Conservation (phyloP, 2,888 invertebrate species). For the Nemurella pictetii region DNA sequence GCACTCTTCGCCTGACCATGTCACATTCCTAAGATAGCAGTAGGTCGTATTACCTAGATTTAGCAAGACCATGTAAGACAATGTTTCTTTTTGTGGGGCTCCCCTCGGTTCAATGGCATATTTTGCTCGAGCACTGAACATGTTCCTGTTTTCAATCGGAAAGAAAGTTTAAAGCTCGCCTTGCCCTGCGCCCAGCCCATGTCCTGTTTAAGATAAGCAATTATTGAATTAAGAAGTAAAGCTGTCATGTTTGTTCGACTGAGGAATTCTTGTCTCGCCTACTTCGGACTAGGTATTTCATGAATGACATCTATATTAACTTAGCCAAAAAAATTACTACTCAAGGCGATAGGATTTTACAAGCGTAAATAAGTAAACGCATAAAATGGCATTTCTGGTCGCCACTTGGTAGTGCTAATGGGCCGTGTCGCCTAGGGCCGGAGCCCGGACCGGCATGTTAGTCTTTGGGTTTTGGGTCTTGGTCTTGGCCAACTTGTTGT, state of each 20-base stretch:
- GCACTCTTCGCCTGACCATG: neutral
- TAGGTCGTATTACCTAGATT: neutral
- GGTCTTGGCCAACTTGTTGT: too few relatives aligned
- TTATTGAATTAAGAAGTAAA: neutral
- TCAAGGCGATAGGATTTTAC: too few relatives aligned
- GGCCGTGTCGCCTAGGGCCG: too few relatives aligned
- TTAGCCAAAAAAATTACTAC: neutral
- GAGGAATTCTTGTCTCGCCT: neutral
- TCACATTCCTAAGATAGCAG: neutral
- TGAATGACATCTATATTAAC: neutral
- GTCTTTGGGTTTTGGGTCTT: too few relatives aligned
- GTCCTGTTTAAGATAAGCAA: neutral
- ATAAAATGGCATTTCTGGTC: neutral
- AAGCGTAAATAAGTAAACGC: too few relatives aligned
- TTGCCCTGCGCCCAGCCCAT: neutral
- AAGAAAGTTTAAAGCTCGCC: neutral
- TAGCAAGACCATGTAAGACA: too few relatives aligned
- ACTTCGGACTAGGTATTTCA: neutral
- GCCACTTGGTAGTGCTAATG: neutral
- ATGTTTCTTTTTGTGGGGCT: neutral
- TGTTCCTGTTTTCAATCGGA: neutral
- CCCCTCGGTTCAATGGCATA: neutral
- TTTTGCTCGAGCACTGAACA: neutral
- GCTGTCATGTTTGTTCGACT: neutral
- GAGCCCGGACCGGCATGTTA: too few relatives aligned